These are phyloP conservation scores for Nylanderia fulva DNA, from an alignment of 1,140 invertebrate species.

Conservation along the genomic window DNA sequence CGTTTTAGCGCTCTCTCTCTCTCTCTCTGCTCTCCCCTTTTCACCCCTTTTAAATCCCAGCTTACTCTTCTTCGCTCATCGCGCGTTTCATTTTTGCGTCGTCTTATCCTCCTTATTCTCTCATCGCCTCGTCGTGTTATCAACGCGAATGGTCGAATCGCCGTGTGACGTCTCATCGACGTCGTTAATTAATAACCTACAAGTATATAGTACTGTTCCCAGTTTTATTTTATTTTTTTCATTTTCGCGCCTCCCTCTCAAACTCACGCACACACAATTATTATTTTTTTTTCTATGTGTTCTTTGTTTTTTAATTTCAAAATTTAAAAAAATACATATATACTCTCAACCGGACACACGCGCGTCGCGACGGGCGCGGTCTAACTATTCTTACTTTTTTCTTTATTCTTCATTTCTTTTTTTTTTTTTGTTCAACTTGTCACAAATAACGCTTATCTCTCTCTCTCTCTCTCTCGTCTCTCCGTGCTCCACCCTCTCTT, in stretches of 20 bases:
- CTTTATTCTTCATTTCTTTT: conserved; percentile 76
- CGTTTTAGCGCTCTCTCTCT: conserved; percentile 17
- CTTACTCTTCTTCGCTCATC: not conserved
- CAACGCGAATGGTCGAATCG: conserved; percentile 52
- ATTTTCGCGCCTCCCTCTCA: conserved; percentile 55
- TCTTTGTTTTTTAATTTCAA: conserved; percentile 80
- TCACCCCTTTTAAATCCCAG: not conserved
- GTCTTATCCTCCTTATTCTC: conserved; percentile 21
- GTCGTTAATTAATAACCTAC: conserved; percentile 75
- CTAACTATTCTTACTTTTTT: conserved; percentile 68
- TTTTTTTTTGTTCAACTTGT: conserved; percentile 81
- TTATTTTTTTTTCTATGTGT: conserved; percentile 69
- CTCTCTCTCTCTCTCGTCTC: conserved; percentile 27
- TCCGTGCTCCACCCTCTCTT: no score
- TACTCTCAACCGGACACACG: conserved; percentile 82
- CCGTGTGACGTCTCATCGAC: conserved; percentile 49
- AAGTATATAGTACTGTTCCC: conserved; percentile 81
- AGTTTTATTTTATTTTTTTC: conserved; percentile 76
- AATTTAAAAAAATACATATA: conserved; percentile 86
- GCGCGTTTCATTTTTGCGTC: conserved; percentile 14
- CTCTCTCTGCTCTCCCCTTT: conserved; percentile 39
- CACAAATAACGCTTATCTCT: conserved; percentile 72
- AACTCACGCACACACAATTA: conserved; percentile 62
- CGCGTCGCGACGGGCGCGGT: conserved; percentile 66
- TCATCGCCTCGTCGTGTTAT: conserved; percentile 39